Percentiles rank a stretch among this genome's conserved stretches.
These are phyloP conservation scores for Galerucella calmariensis DNA, from an alignment of 2,888 invertebrate species.

Conservation along the genomic window DNA sequence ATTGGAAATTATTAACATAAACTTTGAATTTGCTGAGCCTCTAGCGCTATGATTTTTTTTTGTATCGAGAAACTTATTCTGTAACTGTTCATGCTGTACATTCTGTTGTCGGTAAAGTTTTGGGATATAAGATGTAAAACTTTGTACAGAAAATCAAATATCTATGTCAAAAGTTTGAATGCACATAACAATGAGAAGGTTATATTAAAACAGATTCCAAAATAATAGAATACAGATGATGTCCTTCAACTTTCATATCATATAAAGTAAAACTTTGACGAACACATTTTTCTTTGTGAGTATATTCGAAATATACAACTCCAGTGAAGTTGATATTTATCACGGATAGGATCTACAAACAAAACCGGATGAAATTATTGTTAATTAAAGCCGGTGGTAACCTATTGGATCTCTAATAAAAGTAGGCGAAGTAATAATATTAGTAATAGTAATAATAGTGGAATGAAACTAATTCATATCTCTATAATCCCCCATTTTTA, in stretches of 20 bases:
- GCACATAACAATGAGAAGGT: conserved; percentile 41
- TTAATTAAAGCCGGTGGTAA: no score
- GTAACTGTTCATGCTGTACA: conserved; percentile 11
- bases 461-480: no score
- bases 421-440: no score
- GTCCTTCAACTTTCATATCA: conserved; percentile 39
- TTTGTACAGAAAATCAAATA: conserved; percentile 39
- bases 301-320: neutral
- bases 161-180: conserved; percentile 42
- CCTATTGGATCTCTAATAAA: no score
- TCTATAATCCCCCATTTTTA: neutral
- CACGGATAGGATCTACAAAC: no score
- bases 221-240: conserved; percentile 42
- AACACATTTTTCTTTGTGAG: conserved; percentile 20
- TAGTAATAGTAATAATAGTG: no score
- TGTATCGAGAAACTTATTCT: conserved; percentile 9
- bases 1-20: no score
- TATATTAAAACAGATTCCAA: conserved; percentile 42
- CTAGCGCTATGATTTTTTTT: neutral
- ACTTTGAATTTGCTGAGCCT: no score
- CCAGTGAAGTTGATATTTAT: neutral
- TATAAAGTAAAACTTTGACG: conserved; percentile 27
- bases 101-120: conserved; percentile 12
- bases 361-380: no score
- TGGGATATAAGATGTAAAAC: conserved; percentile 17